phyloP scores from a whole-genome alignment of 2,797 vertebrate genomes.

The Vireo griseus region DNA sequence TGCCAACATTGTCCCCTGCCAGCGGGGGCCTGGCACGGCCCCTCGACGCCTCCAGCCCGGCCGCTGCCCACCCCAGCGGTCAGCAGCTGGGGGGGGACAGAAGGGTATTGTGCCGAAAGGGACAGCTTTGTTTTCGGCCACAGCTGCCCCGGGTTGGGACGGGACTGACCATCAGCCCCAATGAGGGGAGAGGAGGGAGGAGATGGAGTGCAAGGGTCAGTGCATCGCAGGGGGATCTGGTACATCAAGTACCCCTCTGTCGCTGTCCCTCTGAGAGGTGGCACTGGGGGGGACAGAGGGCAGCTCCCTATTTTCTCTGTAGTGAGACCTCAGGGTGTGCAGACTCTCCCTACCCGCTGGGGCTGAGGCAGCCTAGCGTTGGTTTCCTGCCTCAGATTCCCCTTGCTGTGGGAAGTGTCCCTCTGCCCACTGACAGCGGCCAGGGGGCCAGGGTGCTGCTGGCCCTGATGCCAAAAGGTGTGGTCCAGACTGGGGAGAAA shows the following conservation, averaged over 20 bases:
- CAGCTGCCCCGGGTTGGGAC: conserved; percentile 74
- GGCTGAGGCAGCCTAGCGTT: neutral
- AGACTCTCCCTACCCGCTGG: neutral
- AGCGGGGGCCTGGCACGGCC: conserved; percentile 81
- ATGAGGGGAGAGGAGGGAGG: neutral
- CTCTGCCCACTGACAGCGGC: neutral
- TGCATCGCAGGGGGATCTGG: rapidly evolving
- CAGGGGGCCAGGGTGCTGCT: neutral
- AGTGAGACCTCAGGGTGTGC: neutral
- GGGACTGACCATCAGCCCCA: neutral
- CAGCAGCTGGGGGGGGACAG: conserved; percentile 78
- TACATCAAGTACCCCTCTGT: neutral
- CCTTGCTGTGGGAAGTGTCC: neutral
- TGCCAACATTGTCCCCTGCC: conserved; percentile 81
- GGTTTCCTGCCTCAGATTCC: neutral
- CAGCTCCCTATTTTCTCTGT: neutral
- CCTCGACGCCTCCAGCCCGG: conserved; percentile 71
- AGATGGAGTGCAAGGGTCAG: neutral
- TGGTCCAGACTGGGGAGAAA: neutral
- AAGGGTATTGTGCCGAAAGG: conserved; percentile 74
- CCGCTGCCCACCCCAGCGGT: conserved; percentile 73
- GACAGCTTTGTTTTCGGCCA: conserved; percentile 75
- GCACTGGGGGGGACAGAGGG: rapidly evolving
- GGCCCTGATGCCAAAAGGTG: neutral
- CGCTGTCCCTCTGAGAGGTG: rapidly evolving